These are phyloP conservation scores for Ahaetulla prasina DNA, from an alignment of 2,113 vertebrate genomes.

Conservation along the genomic window DNA sequence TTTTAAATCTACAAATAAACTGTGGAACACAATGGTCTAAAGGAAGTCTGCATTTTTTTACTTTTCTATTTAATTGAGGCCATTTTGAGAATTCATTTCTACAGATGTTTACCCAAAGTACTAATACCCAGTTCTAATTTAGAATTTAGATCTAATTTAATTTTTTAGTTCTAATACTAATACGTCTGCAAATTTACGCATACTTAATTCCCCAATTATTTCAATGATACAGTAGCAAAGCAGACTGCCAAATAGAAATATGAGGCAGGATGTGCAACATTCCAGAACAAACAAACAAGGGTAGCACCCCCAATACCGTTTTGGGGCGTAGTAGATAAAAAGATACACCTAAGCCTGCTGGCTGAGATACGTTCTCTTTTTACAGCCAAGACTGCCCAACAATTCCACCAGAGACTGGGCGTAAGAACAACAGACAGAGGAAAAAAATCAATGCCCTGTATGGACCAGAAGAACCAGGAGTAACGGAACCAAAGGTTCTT, in stretches of 20 bases:
- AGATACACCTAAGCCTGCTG: constrained; percentile 14
- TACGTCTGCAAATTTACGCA: not conserved
- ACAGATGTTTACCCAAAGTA: not conserved
- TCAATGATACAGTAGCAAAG: constrained; percentile 9
- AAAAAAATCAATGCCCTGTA: not conserved
- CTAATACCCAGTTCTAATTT: not conserved
- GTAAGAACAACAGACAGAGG: not conserved
- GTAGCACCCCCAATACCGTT: constrained; percentile 37
- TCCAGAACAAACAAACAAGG: constrained; percentile 38
- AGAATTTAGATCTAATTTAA: not conserved
- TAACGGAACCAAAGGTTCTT: not conserved
- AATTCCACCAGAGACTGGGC: not conserved
- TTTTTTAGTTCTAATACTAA: not conserved
- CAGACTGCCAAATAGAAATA: constrained; percentile 10
- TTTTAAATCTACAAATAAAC: not conserved
- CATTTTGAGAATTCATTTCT: not conserved
- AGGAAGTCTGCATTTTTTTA: not conserved
- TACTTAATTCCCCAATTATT: rapidly evolving
- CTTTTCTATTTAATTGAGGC: not conserved
- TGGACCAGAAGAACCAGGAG: rapidly evolving
- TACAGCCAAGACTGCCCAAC: not conserved
- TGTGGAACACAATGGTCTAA: not conserved
- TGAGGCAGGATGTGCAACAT: constrained; percentile 57
- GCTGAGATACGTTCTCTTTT: not conserved
- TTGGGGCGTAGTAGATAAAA: constrained; percentile 23